Percentiles rank a stretch among this genome's conserved stretches.
These are phyloP conservation scores for Rhinichthys klamathensis DNA, from an alignment of 2,113 vertebrate genomes.

Conservation along the genomic window DNA sequence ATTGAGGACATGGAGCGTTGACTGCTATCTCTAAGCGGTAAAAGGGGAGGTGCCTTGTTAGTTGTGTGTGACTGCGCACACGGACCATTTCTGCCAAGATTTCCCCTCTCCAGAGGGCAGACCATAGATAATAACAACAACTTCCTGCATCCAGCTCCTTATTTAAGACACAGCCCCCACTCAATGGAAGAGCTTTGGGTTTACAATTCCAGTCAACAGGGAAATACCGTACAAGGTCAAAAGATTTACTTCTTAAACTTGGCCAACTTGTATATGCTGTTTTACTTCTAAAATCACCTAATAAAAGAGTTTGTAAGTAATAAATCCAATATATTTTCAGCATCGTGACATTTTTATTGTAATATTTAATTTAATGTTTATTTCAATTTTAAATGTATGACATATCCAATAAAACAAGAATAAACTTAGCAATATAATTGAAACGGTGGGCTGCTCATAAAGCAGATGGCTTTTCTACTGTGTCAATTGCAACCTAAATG, in stretches of 20 bases:
- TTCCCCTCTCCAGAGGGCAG: constrained; percentile 7
- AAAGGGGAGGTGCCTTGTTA: background rate
- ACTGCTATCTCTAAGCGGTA: constrained; percentile 4
- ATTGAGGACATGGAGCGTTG: constrained; percentile 17
- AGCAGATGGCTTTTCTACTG: background rate
- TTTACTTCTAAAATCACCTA: background rate
- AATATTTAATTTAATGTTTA: background rate
- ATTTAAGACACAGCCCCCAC: constrained; percentile 3
- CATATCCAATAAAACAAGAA: background rate
- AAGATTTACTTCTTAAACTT: background rate
- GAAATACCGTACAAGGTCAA: background rate
- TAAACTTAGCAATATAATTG: background rate
- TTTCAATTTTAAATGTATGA: background rate
- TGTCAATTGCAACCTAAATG: background rate
- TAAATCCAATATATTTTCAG: background rate
- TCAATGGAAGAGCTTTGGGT: constrained; percentile 2
- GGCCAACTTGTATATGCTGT: background rate
- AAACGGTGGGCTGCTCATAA: constrained; percentile 9
- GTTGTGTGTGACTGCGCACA: constrained; percentile 4
- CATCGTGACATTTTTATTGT: background rate
- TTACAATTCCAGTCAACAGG: background rate
- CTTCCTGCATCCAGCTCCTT: constrained; percentile 32
- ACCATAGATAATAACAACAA: constrained; percentile 18
- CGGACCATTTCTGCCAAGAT: constrained; percentile 6
- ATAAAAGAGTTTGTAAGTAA: background rate